Percentiles rank a stretch among this genome's conserved stretches.
phyloP scores from a whole-genome alignment of 1,140 invertebrate genomes.

The Rhagoletis zephyria region DNA sequence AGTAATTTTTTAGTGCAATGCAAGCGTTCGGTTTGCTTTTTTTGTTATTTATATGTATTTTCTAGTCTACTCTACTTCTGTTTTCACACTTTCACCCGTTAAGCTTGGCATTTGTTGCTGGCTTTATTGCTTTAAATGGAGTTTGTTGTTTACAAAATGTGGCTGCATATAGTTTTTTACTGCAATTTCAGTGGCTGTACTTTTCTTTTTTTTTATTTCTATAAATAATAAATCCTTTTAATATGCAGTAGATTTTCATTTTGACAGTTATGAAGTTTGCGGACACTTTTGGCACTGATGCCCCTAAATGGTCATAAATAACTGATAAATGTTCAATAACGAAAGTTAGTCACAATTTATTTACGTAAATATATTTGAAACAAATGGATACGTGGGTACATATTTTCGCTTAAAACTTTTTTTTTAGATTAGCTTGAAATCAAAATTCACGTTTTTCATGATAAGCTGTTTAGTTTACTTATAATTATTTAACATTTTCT shows the following conservation, averaged over 20 bases:
- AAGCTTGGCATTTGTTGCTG: neutral
- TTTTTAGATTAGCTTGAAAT: too few species aligned
- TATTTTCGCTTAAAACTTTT: too few species aligned
- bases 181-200: neutral
- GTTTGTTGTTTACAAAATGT: neutral
- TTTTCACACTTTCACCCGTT: conserved; percentile 34
- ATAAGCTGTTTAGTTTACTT: too few species aligned
- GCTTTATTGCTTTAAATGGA: neutral
- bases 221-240: conserved; percentile 10
- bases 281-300: conserved; percentile 19
- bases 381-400: neutral
- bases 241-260: conserved; percentile 48
- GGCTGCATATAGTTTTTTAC: neutral
- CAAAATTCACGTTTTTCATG: too few species aligned
- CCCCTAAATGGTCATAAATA: conserved; percentile 19
- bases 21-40: neutral
- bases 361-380: too few species aligned
- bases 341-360: too few species aligned
- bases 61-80: neutral
- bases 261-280: conserved; percentile 47
- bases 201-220: neutral
- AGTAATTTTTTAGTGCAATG: conserved; percentile 23
- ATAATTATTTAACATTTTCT: too few species aligned
- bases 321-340: conserved; percentile 14
- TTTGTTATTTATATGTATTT: neutral